These are phyloP conservation scores for Polia nebulosa DNA, from an alignment of 2,888 invertebrate genomes.

Conservation along the genomic window DNA sequence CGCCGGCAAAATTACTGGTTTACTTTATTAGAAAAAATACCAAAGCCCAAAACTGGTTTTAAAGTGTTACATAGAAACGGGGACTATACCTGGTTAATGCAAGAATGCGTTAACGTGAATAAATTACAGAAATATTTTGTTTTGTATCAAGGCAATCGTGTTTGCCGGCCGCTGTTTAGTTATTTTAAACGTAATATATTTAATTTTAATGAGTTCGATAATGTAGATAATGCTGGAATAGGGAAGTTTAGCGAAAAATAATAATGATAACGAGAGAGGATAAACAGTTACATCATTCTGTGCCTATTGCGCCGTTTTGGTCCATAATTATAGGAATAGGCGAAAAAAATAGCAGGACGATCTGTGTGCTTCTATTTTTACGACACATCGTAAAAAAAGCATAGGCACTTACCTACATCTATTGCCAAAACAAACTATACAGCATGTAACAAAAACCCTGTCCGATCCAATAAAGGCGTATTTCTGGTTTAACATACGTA, in stretches of 20 bases:
- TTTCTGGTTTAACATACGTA: too few species aligned
- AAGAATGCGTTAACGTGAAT: conserved; percentile 24
- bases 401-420: too few species aligned
- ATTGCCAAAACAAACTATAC: too few species aligned
- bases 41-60: conserved; percentile 21
- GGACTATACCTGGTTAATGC: conserved; percentile 4
- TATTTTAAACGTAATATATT: conserved; percentile 15
- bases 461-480: too few species aligned
- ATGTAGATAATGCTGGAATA: conserved; percentile 4
- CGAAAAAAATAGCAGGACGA: background rate
- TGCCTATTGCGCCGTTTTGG: background rate
- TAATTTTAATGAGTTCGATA: conserved; percentile 13
- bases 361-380: background rate
- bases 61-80: conserved; percentile 16
- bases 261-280: conserved; percentile 22
- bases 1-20: conserved; percentile 14
- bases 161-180: background rate
- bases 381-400: background rate
- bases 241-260: conserved; percentile 20
- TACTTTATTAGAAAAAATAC: conserved; percentile 20
- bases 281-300: conserved; percentile 19
- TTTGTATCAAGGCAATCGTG: background rate
- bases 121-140: conserved; percentile 3
- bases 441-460: too few species aligned
- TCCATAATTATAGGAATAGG: too few species aligned